phyloP scores from a whole-genome alignment of 2,797 vertebrate genomes.

The Peromyscus attwateri region DNA sequence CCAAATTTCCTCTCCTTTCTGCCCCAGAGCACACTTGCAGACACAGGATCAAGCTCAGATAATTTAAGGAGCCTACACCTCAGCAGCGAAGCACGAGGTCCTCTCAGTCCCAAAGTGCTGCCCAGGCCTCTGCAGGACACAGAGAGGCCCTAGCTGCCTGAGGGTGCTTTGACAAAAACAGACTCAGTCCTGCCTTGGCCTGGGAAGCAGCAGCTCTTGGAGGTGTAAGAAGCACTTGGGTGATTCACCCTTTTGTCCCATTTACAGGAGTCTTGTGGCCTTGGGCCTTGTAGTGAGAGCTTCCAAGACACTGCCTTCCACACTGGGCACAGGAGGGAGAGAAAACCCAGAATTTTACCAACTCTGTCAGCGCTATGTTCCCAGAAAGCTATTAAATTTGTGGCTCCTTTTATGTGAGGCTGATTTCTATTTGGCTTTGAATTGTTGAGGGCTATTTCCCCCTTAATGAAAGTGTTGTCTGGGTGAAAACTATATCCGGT shows the following conservation, averaged over 20 bases:
- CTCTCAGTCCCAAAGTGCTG: neutral
- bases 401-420: slow-evolving; percentile 84
- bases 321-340: neutral
- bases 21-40: neutral
- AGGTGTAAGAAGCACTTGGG: neutral
- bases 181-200: neutral
- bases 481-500: slow-evolving; percentile 80
- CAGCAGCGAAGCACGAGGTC: neutral
- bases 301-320: neutral
- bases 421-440: slow-evolving; percentile 86
- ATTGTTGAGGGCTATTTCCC: slow-evolving; percentile 86
- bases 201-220: neutral
- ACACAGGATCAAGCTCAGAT: neutral
- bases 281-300: slow-evolving; percentile 63
- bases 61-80: neutral
- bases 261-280: slow-evolving; percentile 38
- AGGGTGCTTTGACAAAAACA: slow-evolving; percentile 20
- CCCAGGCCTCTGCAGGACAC: neutral
- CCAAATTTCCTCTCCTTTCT: neutral
- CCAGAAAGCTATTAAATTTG: slow-evolving; percentile 72
- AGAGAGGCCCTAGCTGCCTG: neutral
- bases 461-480: slow-evolving; percentile 86
- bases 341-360: slow-evolving; percentile 61
- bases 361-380: slow-evolving; percentile 51
- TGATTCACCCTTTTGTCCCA: neutral